Base-by-base conservation (phyloP, 1,140 invertebrate species). In the Calliphora vicina region DNA sequence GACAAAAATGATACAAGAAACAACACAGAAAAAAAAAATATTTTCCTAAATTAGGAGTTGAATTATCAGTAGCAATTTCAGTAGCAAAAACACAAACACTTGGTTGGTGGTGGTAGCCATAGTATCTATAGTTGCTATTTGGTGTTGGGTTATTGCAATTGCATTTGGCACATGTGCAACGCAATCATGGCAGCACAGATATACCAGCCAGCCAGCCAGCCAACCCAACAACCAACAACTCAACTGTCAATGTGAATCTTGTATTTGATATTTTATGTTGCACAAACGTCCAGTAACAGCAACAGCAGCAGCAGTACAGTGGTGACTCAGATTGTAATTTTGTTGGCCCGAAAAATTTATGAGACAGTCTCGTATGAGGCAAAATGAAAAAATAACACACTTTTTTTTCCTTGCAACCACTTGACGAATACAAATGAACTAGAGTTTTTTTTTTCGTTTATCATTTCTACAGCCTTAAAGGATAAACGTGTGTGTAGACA, bases 191-290 rank as follows among this genome's bases (percentile, higher is more conserved):
- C 50, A 57, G 10, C 35, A 35, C 35, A 35, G 35, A 35, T 35
- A 35, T 5, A n/a, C 13, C 50, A 57, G 5, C 50, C 50, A 57
- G n/a, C 50, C 15, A 57, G n/a, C 50, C 50, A 57, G 8, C 50
- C 50, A 57, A 13, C 8, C 45, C 4, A 13, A 3, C 45, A 57
- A 57, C 50, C 50, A 57, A 57, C 50, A 57, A 57, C 15, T 57
- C 50, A 57, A 57, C 50, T 57, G 50, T 57, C 50, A 57, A 57
- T 57, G 50, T 57, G 50, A 57, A 57, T 57, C 6, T 57, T n/a
- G 50, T 57, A n/a, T 57, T 57, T 57, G 50, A 57, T 57, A 57
- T 57, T 57, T 57, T 57, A 57, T 57, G 50, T n/a, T n/a, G 50
- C 50, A 57, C 4, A 17, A 57, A 17, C 50, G 6, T n/a, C 15